These are phyloP conservation scores for Peromyscus melanophrys DNA, from an alignment of 2,797 vertebrate species.

Conservation along the genomic window DNA sequence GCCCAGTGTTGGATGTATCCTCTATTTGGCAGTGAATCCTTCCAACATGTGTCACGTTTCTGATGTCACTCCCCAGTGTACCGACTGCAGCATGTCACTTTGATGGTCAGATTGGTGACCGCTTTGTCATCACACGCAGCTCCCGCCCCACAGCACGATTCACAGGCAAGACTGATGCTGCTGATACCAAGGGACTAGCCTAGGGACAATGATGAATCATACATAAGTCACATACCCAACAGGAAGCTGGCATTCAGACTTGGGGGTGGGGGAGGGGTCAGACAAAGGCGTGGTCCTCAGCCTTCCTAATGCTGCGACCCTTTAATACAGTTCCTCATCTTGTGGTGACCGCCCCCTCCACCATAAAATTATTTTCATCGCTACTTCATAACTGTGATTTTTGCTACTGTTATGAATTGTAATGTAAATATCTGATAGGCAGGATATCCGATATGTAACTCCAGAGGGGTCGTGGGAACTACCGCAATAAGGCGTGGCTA, in stretches of 20 bases:
- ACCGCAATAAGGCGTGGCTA: rapidly evolving
- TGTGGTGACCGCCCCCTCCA: neutral
- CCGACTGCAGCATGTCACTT: rapidly evolving
- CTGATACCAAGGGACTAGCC: neutral
- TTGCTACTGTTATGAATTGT: neutral
- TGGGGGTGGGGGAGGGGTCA: neutral
- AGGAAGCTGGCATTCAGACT: neutral
- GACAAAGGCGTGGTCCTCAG: neutral
- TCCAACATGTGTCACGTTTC: neutral
- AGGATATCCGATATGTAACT: neutral
- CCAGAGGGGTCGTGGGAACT: neutral
- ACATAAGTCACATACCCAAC: too few species aligned
- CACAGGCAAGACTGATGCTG: neutral
- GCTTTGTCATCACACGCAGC: rapidly evolving
- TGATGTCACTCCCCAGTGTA: rapidly evolving
- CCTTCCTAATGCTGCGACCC: neutral
- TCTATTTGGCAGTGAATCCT: neutral
- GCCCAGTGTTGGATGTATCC: neutral
- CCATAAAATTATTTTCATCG: neutral
- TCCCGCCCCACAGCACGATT: neutral
- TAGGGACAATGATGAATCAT: rapidly evolving
- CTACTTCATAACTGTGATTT: neutral
- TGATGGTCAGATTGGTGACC: neutral
- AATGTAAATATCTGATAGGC: neutral
- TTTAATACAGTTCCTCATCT: neutral